These are phyloP conservation scores for Anguilla marmorata DNA, from an alignment of 2,797 vertebrate genomes.

Conservation along the genomic window DNA sequence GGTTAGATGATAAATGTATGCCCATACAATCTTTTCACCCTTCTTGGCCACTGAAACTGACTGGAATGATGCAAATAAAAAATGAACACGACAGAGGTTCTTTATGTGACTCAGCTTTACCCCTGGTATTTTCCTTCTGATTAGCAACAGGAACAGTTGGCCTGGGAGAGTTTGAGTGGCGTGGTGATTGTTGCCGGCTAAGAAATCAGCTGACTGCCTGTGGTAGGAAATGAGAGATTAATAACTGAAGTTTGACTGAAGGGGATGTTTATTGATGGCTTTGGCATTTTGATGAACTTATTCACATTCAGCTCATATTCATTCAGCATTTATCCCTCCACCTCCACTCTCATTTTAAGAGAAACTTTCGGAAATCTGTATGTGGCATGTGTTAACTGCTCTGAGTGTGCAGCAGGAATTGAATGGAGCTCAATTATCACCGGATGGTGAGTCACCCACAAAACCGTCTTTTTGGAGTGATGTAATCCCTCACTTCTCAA, in stretches of 20 bases:
- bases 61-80: background rate
- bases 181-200: background rate
- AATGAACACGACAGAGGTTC: background rate
- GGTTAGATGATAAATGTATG: too few relatives aligned
- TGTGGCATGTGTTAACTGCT: background rate
- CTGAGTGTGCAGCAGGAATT: background rate
- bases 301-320: background rate
- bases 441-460: slow-evolving; percentile 14
- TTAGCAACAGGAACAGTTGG: background rate
- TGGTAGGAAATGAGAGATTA: background rate
- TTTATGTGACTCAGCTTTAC: background rate
- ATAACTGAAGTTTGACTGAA: background rate
- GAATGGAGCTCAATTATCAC: background rate
- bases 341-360: background rate
- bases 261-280: background rate
- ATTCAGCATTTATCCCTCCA: background rate
- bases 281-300: background rate
- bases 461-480: background rate
- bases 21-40: too few relatives aligned
- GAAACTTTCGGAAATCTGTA: background rate
- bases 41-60: too few relatives aligned
- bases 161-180: background rate
- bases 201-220: background rate
- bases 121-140: background rate
- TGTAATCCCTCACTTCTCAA: slow-evolving; percentile 3